Evolutionary conservation across 2,113 vertebrate species (phyloP).

Genomic region (Vidua chalybeata): DNA sequence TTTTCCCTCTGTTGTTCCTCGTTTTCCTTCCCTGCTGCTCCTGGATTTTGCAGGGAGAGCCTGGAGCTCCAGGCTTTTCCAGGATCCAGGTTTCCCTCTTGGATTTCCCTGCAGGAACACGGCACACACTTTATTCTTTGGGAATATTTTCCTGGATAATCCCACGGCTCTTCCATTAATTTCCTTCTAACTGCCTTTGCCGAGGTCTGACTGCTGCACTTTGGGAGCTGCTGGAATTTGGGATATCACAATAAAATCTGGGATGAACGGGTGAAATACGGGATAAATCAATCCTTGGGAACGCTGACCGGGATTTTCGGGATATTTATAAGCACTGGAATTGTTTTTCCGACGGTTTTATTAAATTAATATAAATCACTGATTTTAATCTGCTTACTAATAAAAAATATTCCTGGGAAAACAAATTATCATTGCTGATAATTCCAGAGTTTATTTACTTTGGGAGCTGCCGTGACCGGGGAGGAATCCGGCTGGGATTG

Average conservation of each 20-base stretch:
- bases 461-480: accelerated
- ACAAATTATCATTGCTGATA: neutral
- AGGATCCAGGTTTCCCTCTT: neutral
- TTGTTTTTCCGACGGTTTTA: neutral
- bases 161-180: neutral
- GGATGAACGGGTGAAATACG: neutral
- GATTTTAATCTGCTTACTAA: neutral
- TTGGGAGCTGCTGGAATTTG: neutral
- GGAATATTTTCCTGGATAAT: neutral
- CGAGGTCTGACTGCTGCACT: neutral
- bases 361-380: neutral
- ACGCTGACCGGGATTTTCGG: neutral
- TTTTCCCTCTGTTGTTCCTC: neutral
- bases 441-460: neutral
- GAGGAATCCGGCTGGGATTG: neutral
- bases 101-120: neutral
- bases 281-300: neutral
- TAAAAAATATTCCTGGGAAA: neutral
- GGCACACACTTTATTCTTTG: neutral
- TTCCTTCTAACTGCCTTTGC: neutral
- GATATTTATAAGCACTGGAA: conserved; percentile 37
- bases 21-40: neutral
- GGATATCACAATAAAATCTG: neutral
- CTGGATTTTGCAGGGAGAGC: neutral
- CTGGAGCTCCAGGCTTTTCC: neutral